Evolutionary conservation across 1,140 invertebrate species (phyloP).

Genomic region (Campodea augens): DNA sequence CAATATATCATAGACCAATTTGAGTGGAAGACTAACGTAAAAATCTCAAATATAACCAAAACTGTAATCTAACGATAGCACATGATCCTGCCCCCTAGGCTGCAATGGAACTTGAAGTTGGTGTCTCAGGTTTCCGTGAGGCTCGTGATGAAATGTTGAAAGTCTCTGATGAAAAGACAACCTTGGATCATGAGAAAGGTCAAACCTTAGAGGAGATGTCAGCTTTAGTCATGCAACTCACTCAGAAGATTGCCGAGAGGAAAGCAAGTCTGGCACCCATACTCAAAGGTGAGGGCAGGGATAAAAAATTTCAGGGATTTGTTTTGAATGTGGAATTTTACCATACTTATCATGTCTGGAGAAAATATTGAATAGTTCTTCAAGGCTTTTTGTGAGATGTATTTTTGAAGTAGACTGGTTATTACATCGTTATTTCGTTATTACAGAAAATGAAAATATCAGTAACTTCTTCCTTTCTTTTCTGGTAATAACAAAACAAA

Average conservation of each 20-base stretch:
- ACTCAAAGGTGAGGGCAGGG: conserved; percentile 28
- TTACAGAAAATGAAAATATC: too few species aligned
- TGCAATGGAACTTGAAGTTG: conserved; percentile 22
- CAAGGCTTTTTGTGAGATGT: too few species aligned
- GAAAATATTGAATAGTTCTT: too few species aligned
- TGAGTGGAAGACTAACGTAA: too few species aligned
- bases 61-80: too few species aligned
- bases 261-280: conserved; percentile 38
- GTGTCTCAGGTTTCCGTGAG: conserved; percentile 30
- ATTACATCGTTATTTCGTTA: too few species aligned
- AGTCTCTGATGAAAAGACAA: conserved; percentile 33
- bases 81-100: conserved; percentile 14
- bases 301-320: conserved; percentile 6
- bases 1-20: too few species aligned
- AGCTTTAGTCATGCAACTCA: conserved; percentile 31
- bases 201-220: conserved; percentile 36
- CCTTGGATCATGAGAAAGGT: conserved; percentile 33
- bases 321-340: neutral
- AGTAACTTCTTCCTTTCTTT: too few species aligned
- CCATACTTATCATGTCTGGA: neutral
- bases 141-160: conserved; percentile 34
- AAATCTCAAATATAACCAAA: too few species aligned
- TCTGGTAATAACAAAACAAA: too few species aligned
- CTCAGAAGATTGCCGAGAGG: conserved; percentile 31
- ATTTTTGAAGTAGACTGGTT: too few species aligned